Conservation (phyloP, 2,113 vertebrate species). For the Mesembrinibis cayennensis region DNA sequence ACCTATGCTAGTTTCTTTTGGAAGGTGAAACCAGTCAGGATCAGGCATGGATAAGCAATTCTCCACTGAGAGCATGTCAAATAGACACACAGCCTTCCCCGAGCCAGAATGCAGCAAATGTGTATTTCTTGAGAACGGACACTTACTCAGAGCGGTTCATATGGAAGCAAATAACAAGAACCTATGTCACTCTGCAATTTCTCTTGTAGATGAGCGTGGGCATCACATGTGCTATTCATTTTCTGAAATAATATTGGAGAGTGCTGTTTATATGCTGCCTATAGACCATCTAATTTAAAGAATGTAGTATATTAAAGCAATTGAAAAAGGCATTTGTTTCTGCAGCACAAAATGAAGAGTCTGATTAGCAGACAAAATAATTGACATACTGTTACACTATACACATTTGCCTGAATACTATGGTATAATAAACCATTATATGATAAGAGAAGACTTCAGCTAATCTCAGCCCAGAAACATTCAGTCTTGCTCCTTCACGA, state of each 20-base stretch:
- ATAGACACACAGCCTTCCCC: neutral
- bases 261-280: neutral
- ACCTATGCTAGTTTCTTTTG: conserved; percentile 69
- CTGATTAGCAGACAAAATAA: conserved; percentile 3
- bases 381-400: neutral
- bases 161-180: conserved; percentile 23
- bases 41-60: conserved; percentile 63
- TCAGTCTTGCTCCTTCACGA: neutral
- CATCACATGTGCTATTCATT: neutral
- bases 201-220: neutral
- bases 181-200: neutral
- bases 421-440: neutral
- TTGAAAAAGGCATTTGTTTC: conserved; percentile 1
- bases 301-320: neutral
- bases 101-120: neutral
- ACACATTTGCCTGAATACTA: neutral
- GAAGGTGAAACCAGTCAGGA: conserved; percentile 67
- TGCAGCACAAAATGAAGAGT: neutral
- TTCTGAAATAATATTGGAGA: neutral
- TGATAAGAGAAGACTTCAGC: neutral
- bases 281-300: conserved; percentile 15
- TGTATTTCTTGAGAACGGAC: neutral
- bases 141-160: neutral
- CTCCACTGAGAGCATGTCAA: conserved; percentile 56
- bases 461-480: neutral